Evolutionary conservation across 1,140 invertebrate species (phyloP).

Genomic region (Littorina saxatilis): DNA sequence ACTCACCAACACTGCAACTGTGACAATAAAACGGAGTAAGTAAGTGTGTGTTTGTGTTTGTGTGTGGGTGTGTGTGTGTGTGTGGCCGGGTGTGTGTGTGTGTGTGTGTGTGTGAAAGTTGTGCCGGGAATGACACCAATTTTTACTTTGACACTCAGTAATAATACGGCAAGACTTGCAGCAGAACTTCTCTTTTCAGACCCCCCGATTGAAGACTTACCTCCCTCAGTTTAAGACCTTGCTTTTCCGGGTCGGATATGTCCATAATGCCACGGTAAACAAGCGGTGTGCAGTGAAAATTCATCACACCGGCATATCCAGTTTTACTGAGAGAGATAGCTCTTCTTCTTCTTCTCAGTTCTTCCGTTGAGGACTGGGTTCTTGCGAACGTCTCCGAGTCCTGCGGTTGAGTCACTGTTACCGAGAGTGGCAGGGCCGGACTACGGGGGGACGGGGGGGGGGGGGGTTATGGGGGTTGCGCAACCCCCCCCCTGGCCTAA

Average conservation of each 20-base stretch:
- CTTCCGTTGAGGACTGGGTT: too few relatives aligned
- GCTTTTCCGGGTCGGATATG: background rate
- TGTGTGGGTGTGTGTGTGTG: constrained; percentile 14
- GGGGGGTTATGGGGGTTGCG: too few relatives aligned
- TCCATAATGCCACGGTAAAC: background rate
- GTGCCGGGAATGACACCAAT: background rate
- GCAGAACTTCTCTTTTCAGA: background rate
- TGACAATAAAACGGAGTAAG: background rate
- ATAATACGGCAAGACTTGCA: background rate
- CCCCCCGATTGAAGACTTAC: too few relatives aligned
- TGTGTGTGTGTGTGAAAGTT: constrained; percentile 3
- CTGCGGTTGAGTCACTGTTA: too few relatives aligned
- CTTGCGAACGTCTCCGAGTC: too few relatives aligned
- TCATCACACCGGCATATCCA: too few relatives aligned
- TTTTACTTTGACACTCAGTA: background rate
- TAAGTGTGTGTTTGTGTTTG: constrained; percentile 17
- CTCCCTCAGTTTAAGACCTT: background rate
- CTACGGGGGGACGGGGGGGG: too few relatives aligned
- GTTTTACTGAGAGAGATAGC: too few relatives aligned
- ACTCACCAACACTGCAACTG: background rate
- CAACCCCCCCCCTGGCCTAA: too few relatives aligned
- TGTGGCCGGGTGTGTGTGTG: background rate
- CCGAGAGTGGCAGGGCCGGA: too few relatives aligned
- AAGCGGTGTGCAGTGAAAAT: too few relatives aligned
- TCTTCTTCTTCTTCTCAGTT: too few relatives aligned